Conservation (phyloP, 2,797 vertebrate species). For the Pampus argenteus region DNA sequence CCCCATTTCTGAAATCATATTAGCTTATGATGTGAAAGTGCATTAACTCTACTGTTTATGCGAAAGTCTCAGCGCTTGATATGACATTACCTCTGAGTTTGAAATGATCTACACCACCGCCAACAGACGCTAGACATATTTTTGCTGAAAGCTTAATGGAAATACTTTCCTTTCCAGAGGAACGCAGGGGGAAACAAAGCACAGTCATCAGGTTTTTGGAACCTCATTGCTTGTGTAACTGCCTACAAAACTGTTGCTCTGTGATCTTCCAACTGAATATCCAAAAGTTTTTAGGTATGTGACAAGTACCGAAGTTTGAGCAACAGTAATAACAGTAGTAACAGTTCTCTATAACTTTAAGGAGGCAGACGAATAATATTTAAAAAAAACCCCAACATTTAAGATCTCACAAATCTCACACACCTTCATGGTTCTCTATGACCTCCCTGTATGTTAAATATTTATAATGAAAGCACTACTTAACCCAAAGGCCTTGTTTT, state of each 20-base stretch:
- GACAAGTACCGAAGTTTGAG: slow-evolving; percentile 44
- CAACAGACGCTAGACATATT: slow-evolving; percentile 53
- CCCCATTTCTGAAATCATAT: slow-evolving; percentile 79
- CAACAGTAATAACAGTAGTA: too few species aligned
- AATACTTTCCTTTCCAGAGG: slow-evolving; percentile 41
- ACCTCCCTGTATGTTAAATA: slow-evolving; percentile 24
- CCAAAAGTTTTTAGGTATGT: slow-evolving; percentile 33
- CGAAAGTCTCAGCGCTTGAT: slow-evolving; percentile 64
- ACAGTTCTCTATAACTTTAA: slow-evolving; percentile 29
- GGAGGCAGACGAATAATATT: neutral
- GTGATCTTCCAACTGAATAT: slow-evolving; percentile 45
- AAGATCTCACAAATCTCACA: slow-evolving; percentile 20
- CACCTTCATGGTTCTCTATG: slow-evolving; percentile 3
- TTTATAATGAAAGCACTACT: slow-evolving; percentile 24
- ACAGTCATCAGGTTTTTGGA: slow-evolving; percentile 39
- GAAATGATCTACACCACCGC: slow-evolving; percentile 50
- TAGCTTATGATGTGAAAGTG: slow-evolving; percentile 77
- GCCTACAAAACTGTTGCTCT: slow-evolving; percentile 22
- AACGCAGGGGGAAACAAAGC: slow-evolving; percentile 21
- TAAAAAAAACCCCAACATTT: too few species aligned
- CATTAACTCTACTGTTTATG: slow-evolving; percentile 76
- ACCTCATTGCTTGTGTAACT: slow-evolving; percentile 33
- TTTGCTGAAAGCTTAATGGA: slow-evolving; percentile 50
- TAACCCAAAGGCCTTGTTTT: slow-evolving; percentile 10
- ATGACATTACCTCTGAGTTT: slow-evolving; percentile 63